Conservation (phyloP, 1,140 invertebrate genomes). For the Cotesia chilonis region DNA sequence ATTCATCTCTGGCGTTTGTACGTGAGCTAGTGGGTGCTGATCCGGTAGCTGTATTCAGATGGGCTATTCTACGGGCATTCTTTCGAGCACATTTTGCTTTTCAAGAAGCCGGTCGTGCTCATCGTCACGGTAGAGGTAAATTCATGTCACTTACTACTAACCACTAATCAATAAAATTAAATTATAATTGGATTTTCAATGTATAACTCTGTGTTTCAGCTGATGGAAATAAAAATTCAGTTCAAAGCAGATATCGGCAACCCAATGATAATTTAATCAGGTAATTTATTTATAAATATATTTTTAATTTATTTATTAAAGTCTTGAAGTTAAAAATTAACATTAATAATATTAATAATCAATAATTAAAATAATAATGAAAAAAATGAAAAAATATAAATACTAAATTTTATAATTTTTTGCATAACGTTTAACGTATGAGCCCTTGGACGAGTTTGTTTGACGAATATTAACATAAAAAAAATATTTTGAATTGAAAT, state of each 20-base stretch:
- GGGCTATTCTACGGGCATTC: slow-evolving; percentile 92
- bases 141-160: slow-evolving; percentile 4
- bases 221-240: slow-evolving; percentile 68
- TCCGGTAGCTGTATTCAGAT: slow-evolving; percentile 93
- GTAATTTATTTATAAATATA: slow-evolving; percentile 53
- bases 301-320: not conserved
- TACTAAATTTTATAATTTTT: slow-evolving; percentile 42
- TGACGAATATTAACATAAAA: not conserved
- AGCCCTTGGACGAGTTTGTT: not conserved
- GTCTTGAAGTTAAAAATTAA: slow-evolving; percentile 33
- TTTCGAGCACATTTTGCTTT: slow-evolving; percentile 93
- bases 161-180: slow-evolving; percentile 16
- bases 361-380: not conserved
- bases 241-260: slow-evolving; percentile 72
- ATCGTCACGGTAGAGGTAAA: slow-evolving; percentile 72
- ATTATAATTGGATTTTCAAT: slow-evolving; percentile 4
- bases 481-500: not conserved
- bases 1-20: slow-evolving; percentile 91
- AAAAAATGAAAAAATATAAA: not conserved
- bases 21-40: slow-evolving; percentile 92
- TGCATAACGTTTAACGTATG: slow-evolving; percentile 31
- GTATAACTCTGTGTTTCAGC: slow-evolving; percentile 54
- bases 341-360: slow-evolving; percentile 4
- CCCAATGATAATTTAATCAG: slow-evolving; percentile 78
- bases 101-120: slow-evolving; percentile 80